These are phyloP conservation scores for Meliscaeva auricollis DNA, from an alignment of 2,888 invertebrate genomes.

Conservation along the genomic window DNA sequence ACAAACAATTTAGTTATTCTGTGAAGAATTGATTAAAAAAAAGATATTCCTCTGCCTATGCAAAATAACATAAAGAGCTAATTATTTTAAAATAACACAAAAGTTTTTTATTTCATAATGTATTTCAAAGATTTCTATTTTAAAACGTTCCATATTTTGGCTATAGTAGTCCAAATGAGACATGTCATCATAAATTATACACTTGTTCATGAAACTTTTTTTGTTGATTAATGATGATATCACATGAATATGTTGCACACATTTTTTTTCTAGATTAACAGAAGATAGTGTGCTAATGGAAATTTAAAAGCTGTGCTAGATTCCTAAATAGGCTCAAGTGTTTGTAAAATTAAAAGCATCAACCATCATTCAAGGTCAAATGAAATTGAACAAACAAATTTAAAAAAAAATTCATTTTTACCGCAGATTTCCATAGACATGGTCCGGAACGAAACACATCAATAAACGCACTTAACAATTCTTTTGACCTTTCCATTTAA, in stretches of 20 bases:
- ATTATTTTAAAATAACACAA: too few relatives aligned
- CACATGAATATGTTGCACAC: neutral
- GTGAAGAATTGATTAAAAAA: too few relatives aligned
- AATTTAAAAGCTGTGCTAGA: neutral
- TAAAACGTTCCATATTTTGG: too few relatives aligned
- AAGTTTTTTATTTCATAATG: too few relatives aligned
- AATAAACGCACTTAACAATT: slow-evolving; percentile 52
- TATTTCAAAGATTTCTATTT: too few relatives aligned
- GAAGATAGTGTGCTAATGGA: slow-evolving; percentile 11
- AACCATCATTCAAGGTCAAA: slow-evolving; percentile 15
- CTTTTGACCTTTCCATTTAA: slow-evolving; percentile 68
- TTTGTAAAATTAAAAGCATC: neutral
- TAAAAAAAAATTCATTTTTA: slow-evolving; percentile 24
- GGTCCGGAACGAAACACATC: slow-evolving; percentile 62
- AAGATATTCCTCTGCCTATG: too few relatives aligned
- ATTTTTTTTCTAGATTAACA: neutral
- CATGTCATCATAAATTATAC: too few relatives aligned
- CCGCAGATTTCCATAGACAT: slow-evolving; percentile 60
- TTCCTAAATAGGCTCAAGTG: neutral
- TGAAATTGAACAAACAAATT: neutral
- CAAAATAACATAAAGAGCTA: too few relatives aligned
- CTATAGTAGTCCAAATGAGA: too few relatives aligned
- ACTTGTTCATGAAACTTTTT: too few relatives aligned
- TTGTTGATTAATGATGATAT: neutral
- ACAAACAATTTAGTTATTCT: too few relatives aligned